These are phyloP conservation scores for Bolborhynchus lineola DNA, from an alignment of 2,113 vertebrate species.

Conservation along the genomic window DNA sequence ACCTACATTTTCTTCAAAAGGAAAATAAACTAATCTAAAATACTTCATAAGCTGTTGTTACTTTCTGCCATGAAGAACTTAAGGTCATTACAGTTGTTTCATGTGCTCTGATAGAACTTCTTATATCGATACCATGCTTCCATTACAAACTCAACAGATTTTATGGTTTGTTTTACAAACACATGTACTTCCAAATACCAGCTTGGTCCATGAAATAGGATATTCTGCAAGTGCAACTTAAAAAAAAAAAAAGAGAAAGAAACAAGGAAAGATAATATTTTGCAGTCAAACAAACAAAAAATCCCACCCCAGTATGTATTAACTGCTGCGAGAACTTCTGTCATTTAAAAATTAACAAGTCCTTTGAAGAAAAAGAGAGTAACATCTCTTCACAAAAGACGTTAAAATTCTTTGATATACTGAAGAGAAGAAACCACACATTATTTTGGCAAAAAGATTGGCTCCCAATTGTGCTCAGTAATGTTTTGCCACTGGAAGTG, in stretches of 20 bases:
- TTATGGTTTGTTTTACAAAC: background rate
- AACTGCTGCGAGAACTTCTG: background rate
- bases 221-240: background rate
- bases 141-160: background rate
- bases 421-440: background rate
- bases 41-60: background rate
- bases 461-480: background rate
- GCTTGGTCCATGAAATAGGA: background rate
- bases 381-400: background rate
- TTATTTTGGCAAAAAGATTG: background rate
- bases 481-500: background rate
- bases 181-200: background rate
- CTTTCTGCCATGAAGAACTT: background rate
- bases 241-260: background rate
- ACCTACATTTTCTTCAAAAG: background rate
- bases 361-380: background rate
- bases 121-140: background rate
- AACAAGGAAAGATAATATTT: background rate
- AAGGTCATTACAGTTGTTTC: background rate
- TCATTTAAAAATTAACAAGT: background rate
- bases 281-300: background rate
- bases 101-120: background rate
- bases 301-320: background rate
- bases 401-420: background rate
- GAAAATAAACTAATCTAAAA: background rate